phyloP scores from a whole-genome alignment of 2,797 vertebrate genomes.

The Etheostoma perlongum region DNA sequence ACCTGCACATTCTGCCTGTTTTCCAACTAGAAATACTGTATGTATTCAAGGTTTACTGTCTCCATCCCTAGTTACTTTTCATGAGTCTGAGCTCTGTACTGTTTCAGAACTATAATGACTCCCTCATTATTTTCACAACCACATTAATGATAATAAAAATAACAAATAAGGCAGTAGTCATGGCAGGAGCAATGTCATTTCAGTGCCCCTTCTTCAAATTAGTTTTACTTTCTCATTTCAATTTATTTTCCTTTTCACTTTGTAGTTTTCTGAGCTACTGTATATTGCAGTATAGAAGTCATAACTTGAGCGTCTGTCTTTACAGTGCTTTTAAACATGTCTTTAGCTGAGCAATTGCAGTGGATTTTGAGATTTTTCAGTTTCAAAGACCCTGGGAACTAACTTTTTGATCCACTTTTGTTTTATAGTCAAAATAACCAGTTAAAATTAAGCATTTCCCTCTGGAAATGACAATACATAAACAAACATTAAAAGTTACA shows the following conservation, averaged over 20 bases:
- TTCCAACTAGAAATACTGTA: constrained; percentile 5
- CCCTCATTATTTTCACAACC: constrained; percentile 34
- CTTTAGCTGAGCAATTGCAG: not conserved
- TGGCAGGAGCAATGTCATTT: not conserved
- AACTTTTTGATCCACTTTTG: not conserved
- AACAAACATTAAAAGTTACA: not conserved
- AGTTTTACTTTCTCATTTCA: constrained; percentile 14
- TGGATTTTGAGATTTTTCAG: not conserved
- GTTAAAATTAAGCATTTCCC: not conserved
- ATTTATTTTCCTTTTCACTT: not conserved
- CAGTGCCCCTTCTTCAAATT: not conserved
- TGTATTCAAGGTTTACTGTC: constrained; percentile 1
- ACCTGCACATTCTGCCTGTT: not conserved
- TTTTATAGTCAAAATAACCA: not conserved
- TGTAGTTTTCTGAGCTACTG: constrained; percentile 5
- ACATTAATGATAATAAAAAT: constrained; percentile 15
- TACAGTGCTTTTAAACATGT: not conserved
- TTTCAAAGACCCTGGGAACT: not conserved
- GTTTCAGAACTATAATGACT: constrained; percentile 20
- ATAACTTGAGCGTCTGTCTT: not conserved
- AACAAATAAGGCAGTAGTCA: constrained; percentile 8
- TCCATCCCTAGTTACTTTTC: constrained; percentile 36
- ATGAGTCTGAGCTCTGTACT: constrained; percentile 2
- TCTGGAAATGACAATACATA: not conserved
- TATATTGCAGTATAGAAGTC: not conserved